A percentile compares a stretch with the other conserved stretches of the same genome.
Conservation (phyloP, 1,140 invertebrate genomes). For the Trichonephila clavipes region DNA sequence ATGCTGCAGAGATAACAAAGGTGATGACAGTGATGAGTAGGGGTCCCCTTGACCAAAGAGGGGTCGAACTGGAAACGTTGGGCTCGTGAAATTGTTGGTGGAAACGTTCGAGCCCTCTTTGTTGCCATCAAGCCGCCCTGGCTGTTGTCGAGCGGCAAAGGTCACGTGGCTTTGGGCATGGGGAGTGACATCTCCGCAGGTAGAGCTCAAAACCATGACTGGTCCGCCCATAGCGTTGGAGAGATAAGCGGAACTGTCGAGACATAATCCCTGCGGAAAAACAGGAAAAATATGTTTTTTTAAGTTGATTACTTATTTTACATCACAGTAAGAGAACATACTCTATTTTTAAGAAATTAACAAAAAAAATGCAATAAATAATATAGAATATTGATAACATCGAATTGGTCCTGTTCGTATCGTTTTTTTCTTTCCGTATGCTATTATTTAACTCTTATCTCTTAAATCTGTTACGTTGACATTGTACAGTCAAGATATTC, state of each 20-base stretch:
- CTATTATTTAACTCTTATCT: too few species aligned
- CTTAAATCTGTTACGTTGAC: too few species aligned
- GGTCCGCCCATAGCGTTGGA: slow-evolving; percentile 88
- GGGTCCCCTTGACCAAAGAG: slow-evolving; percentile 63
- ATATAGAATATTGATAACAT: too few species aligned
- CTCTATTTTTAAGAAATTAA: too few species aligned
- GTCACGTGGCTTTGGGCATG: slow-evolving; percentile 69
- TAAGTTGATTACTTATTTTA: too few species aligned
- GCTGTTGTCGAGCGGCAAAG: slow-evolving; percentile 38
- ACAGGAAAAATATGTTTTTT: not conserved
- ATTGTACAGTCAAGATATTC: too few species aligned
- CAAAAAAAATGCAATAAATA: too few species aligned
- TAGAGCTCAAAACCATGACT: slow-evolving; percentile 88
- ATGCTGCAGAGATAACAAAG: slow-evolving; percentile 49
- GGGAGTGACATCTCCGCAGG: slow-evolving; percentile 62
- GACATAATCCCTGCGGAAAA: slow-evolving; percentile 54
- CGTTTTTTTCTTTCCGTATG: too few species aligned
- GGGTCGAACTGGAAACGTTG: slow-evolving; percentile 87
- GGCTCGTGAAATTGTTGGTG: slow-evolving; percentile 79
- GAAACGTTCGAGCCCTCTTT: slow-evolving; percentile 82
- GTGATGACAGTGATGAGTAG: slow-evolving; percentile 34
- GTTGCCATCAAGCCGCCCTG: slow-evolving; percentile 85
- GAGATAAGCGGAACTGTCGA: slow-evolving; percentile 87
- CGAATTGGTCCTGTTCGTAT: too few species aligned
- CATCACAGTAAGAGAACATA: too few species aligned